Evolutionary conservation across 2,113 vertebrate genomes (phyloP).

Genomic region (Electrona antarctica): DNA sequence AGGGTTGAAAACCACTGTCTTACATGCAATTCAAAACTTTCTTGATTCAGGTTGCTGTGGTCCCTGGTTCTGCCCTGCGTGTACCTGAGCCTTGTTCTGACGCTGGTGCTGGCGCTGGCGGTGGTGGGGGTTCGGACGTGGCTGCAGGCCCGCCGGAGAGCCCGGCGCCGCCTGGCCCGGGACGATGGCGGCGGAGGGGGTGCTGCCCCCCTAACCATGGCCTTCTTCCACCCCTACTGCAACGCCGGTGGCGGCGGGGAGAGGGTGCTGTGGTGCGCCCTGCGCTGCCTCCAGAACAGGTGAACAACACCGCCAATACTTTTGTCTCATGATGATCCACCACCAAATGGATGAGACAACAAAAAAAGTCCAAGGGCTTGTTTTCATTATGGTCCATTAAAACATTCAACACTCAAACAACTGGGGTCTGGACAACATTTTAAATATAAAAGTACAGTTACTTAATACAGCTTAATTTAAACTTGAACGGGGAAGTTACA

Average conservation of each 20-base stretch:
- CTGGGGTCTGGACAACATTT: no score
- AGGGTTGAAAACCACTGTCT: no score
- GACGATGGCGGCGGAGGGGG: slow-evolving; percentile 29
- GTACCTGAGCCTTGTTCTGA: slow-evolving; percentile 80
- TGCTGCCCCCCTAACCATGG: slow-evolving; percentile 71
- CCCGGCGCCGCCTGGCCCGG: slow-evolving; percentile 54
- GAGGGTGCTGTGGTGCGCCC: slow-evolving; percentile 92
- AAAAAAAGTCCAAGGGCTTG: no score
- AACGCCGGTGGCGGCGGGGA: slow-evolving; percentile 94
- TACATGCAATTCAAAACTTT: no score
- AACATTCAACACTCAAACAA: no score
- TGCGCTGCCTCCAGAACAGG: slow-evolving; percentile 89
- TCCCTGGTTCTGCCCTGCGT: slow-evolving; percentile 86
- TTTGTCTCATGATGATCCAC: no score
- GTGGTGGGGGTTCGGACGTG: slow-evolving; percentile 79
- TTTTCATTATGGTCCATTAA: no score
- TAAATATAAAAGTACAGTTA: no score
- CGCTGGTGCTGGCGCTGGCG: slow-evolving; percentile 72
- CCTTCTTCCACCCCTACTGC: slow-evolving; percentile 96
- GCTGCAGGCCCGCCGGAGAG: slow-evolving; percentile 78
- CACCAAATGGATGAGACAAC: no score
- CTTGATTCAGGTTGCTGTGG: slow-evolving; percentile 80
- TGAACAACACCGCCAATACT: slow-evolving; percentile 39
- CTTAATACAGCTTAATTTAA: no score
- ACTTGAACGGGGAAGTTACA: no score